Base-by-base conservation (phyloP, 2,113 vertebrate genomes). In the Ammodytes dubius region DNA sequence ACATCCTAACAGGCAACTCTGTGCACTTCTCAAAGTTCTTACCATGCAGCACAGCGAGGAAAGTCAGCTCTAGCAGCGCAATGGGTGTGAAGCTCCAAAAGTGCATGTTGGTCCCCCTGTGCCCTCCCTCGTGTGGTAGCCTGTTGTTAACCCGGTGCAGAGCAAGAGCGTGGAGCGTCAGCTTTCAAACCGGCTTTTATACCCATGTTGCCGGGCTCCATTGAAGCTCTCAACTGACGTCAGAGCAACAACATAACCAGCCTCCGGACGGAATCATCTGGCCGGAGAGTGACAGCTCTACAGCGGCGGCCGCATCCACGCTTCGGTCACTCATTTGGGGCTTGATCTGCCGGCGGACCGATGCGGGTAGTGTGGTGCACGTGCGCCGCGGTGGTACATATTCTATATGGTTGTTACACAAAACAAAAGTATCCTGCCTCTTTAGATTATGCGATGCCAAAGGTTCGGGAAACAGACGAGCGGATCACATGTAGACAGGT, bases 111-210 rank as follows among this genome's bases (percentile, higher is more conserved):
- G 27, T 60, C 49, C 49, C 27, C 53, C 79, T 80, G 56, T 69
- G 77, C 49, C 45, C 79, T 71, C 13, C 52, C 46, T 63, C 0
- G 10, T 15, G 74, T 7, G 17, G 40, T 10, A 46, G 61, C 27
- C 19, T 56, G 66, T n/a, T 27, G 70, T 58, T 39, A 40, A 53
- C 40, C 13, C 65, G 52, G 74, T 54, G 54, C 67, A 57, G 49
- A 59, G 66, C 67, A 77, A n/a, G 73, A 83, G 39, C 57, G 45
- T 79, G 64, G 70, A 83, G 67, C 56, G 9, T 52, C 35, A 68
- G 75, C 66, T 61, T 67, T n/a, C 65, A 14, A 73, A 74, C 79
- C 71, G 84, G 70, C 91, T 93, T 94, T 94, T 95, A 96, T 95
- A 93, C 70, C 66, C 87, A 80, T 72, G 89, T 73, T 84, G 86